Evolutionary conservation across 1,140 invertebrate species (phyloP), one percentile per base, ranked within the genome.

Genomic region (Zaprionus vittiger): DNA sequence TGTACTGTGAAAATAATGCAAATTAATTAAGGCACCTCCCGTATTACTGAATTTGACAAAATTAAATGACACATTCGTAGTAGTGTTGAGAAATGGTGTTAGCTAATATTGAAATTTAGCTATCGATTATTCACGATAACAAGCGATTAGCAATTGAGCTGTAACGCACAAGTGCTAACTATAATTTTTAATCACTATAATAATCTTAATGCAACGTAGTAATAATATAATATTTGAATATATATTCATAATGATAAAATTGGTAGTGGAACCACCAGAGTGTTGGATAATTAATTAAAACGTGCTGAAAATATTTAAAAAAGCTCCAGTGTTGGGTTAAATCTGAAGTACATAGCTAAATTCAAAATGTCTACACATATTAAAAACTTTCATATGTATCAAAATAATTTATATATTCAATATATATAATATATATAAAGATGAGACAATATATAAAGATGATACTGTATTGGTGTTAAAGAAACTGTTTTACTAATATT

Each of bases 11-110:
- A 76, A 76, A 76, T 75, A 76, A 76, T 65, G 68, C 73, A 76
- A 76, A 72, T 72, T 65, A 72, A 76, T 76, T 66, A 76, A 76
- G 65, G 73, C 73, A 76, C 73, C 56, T 68, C 56, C 55, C 73
- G 61, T 65, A 61, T 76, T 65, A 26, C 68, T 55, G 44, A 72
- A 72, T 60, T 72, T 66, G 54, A 76, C 61, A 68, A 76, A 76
- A 76, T 76, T 72, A 76, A 76, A 76, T 76, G 73, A 76, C 73
- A 76, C 73, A 71, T 70, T 71, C 55, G 15, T 2, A 6, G 7
- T 38, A 75, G 73, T 63, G 73, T 73, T 71, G 60, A 2, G 34
- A 41, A 71, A 15, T 22, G 54, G 26, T 22, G 0, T 24, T 5
- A 11, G 20, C 20, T 5, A 52, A 24, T 1, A 12, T 52, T 22